A percentile compares a stretch with the other conserved stretches of the same genome.
phyloP scores from a whole-genome alignment of 2,797 vertebrate genomes.

The Crypturellus tataupa region DNA sequence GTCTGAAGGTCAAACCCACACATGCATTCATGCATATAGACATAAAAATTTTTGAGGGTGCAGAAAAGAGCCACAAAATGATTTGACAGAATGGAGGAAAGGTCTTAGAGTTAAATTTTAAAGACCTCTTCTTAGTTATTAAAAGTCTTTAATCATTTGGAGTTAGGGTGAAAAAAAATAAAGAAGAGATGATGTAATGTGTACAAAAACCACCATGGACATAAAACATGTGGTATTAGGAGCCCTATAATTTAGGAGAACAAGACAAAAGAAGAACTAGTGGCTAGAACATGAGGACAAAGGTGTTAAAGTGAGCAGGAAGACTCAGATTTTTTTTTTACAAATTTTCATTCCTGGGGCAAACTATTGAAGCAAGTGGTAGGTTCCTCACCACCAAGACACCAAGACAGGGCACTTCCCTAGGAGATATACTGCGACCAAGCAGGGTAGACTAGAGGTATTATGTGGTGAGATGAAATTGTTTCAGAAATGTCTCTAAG shows the following conservation, averaged over 20 bases:
- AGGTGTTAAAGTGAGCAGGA: not conserved
- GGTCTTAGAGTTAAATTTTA: not conserved
- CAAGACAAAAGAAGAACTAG: not conserved
- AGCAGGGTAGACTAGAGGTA: rapidly evolving
- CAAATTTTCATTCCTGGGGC: not conserved
- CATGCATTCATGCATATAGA: not conserved
- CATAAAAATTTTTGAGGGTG: not conserved
- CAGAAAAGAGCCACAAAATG: not conserved
- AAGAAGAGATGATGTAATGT: not conserved
- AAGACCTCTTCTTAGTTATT: not conserved
- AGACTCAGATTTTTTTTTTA: not conserved
- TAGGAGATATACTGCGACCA: not conserved
- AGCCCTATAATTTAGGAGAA: not conserved
- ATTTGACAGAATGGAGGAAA: not conserved
- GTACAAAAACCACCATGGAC: not conserved
- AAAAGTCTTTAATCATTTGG: not conserved
- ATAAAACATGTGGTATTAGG: not conserved
- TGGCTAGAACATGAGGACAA: not conserved
- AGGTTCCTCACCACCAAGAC: not conserved
- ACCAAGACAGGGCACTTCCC: not conserved
- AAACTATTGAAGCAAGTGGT: not conserved
- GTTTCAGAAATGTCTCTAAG: not conserved
- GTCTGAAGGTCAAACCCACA: not conserved
- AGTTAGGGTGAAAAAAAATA: not conserved
- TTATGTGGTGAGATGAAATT: not conserved